Percentiles rank a stretch among this genome's conserved stretches.
Conservation (phyloP, 2,113 vertebrate genomes). For the Corvus cornix region DNA sequence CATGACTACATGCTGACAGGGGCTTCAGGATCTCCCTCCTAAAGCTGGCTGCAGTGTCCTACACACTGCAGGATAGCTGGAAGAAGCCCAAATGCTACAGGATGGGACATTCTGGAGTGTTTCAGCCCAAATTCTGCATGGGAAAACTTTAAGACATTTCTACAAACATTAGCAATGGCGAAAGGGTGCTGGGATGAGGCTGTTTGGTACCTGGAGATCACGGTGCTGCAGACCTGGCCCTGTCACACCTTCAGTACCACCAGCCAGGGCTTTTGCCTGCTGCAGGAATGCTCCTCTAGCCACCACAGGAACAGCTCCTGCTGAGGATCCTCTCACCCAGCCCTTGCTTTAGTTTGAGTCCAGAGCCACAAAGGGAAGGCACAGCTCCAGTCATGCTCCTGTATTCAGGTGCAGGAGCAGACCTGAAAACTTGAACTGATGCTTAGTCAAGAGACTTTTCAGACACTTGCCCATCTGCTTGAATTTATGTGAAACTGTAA, state of each 20-base stretch:
- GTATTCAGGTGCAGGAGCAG: not conserved
- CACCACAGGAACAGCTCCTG: not conserved
- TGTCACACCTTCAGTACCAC: not conserved
- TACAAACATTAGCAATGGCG: not conserved
- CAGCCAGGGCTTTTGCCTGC: not conserved
- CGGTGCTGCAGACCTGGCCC: not conserved
- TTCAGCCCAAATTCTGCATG: not conserved
- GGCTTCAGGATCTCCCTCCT: not conserved
- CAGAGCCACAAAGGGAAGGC: not conserved
- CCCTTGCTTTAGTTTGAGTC: not conserved
- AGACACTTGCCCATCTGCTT: not conserved
- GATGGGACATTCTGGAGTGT: not conserved
- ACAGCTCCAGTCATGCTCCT: not conserved
- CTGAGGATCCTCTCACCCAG: not conserved
- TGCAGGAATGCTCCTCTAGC: not conserved
- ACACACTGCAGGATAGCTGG: not conserved
- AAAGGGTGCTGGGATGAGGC: not conserved
- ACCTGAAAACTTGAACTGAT: not conserved
- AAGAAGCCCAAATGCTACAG: not conserved
- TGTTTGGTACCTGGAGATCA: not conserved
- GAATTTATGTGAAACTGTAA: not conserved
- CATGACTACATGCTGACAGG: rapidly evolving
- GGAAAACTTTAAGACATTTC: not conserved
- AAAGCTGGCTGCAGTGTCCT: not conserved
- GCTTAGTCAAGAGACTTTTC: not conserved